Percentiles rank a stretch among this genome's conserved stretches.
phyloP scores from a whole-genome alignment of 2,113 vertebrate species.

The Ptyas mucosa region DNA sequence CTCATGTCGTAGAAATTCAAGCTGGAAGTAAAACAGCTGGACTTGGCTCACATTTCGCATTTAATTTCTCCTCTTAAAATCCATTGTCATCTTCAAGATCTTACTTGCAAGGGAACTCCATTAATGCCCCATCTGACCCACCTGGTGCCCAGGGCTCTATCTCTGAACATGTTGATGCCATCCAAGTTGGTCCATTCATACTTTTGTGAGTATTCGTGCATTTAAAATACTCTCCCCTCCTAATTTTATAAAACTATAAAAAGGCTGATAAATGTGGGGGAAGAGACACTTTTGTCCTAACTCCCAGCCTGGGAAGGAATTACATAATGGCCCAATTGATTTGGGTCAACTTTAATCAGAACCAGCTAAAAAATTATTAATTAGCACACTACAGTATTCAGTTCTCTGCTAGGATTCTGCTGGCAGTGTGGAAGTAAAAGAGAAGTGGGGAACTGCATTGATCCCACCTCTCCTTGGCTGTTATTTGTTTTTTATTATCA shows the following conservation, averaged over 20 bases:
- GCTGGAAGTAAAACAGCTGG: not conserved
- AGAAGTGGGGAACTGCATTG: not conserved
- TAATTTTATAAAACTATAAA: not conserved
- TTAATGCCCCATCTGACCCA: not conserved
- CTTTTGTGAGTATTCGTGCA: not conserved
- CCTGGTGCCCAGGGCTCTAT: not conserved
- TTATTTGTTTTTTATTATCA: not conserved
- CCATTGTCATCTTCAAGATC: not conserved
- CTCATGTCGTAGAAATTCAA: not conserved
- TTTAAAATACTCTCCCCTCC: not conserved
- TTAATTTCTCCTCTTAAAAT: not conserved
- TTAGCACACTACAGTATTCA: not conserved
- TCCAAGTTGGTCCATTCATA: not conserved
- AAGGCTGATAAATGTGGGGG: not conserved
- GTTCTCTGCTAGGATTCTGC: not conserved
- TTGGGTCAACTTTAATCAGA: not conserved
- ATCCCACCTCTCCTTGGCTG: not conserved
- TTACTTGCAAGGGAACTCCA: not conserved
- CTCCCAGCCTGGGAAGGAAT: fast-evolving
- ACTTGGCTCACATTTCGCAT: not conserved
- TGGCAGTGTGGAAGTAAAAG: not conserved
- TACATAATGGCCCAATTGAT: not conserved
- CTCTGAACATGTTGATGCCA: not conserved
- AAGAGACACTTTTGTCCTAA: not conserved
- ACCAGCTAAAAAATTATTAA: not conserved